Evolutionary conservation across 2,113 vertebrate genomes (phyloP), one percentile per base, ranked within the genome.

Genomic region (Podiceps cristatus): DNA sequence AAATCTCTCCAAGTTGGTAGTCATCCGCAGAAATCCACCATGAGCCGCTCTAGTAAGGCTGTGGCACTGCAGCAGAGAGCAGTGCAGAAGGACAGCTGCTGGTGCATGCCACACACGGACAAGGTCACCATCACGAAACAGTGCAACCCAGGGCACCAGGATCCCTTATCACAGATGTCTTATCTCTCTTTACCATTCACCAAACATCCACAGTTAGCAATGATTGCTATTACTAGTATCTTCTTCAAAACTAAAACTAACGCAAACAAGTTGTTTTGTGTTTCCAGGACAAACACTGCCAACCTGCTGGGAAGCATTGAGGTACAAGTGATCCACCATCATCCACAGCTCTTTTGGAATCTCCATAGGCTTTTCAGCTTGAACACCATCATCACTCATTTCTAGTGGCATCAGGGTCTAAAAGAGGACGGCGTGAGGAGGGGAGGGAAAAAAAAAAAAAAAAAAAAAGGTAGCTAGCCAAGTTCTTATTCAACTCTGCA

Each of bases 341-440:
- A 99, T 99, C 99, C 99, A 99, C 77, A 99, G 98, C 81, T 99
- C 99, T 96, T 99, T 99, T 11, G 99, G 99, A 83, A 99, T 99
- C 59, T 99, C 98, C 86, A 99, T 95, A n/a, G 99, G 98, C 59
- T 98, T 99, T 60, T 99, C 99, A 75, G 66, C 53, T 59, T 93
- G 86, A 85, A 58, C 74, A 62, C 75, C 95, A 31, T 90, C 66
- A 33, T 97, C 96, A 13, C 96, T 95, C 73, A 76, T 93, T 49
- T 86, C 75, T 17, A 98, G 18, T 4, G 98, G 97, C 97, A 98
- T 98, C 73, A 98, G 86, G 9, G 95, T 98, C 99, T 99, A 89
- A 90, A 42, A 52, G 33, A 67, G 40, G 33, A 59, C 37, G 52
- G 42, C 1, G 37, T 37, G 62, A 27, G 25, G 29, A 60, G 40